Evolutionary conservation across 1,140 invertebrate species (phyloP), one percentile per base, ranked within the genome.

Genomic region (Phortica variegata): DNA sequence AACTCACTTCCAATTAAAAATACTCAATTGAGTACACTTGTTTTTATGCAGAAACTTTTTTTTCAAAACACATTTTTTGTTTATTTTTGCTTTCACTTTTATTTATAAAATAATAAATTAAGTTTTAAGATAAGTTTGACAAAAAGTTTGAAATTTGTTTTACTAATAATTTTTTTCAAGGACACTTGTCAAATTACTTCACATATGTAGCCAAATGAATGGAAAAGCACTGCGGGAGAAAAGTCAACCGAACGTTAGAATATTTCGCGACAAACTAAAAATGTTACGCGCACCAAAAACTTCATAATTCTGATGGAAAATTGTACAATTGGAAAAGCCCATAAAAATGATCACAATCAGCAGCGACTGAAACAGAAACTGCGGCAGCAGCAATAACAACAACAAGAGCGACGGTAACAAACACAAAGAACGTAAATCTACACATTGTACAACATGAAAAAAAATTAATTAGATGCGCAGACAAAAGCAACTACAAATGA

Each of bases 161-260:
- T n/a, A n/a, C n/a, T n/a, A n/a, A n/a, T n/a, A n/a, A n/a, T n/a
- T n/a, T n/a, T n/a, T n/a, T n/a, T n/a, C n/a, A n/a, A n/a, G n/a
- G n/a, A n/a, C n/a, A n/a, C n/a, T n/a, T n/a, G n/a, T n/a, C n/a
- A n/a, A n/a, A n/a, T n/a, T n/a, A n/a, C n/a, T n/a, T n/a, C n/a
- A n/a, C n/a, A n/a, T n/a, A n/a, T n/a, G n/a, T n/a, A n/a, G n/a
- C n/a, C n/a, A n/a, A n/a, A n/a, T n/a, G n/a, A n/a, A n/a, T n/a
- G n/a, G n/a, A n/a, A n/a, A n/a, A n/a, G n/a, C n/a, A n/a, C n/a
- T 18, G 44, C 32, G 43, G 49, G 50, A 53, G 36, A 47, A 55
- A 56, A 66, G 61, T 52, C 56, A 56, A 70, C 70, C 60, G 70
- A 73, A 70, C 70, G 70, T 70, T 73, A 66, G 70, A 66, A 70